Conservation (phyloP, 2,113 vertebrate species). For the Centropristis striata region DNA sequence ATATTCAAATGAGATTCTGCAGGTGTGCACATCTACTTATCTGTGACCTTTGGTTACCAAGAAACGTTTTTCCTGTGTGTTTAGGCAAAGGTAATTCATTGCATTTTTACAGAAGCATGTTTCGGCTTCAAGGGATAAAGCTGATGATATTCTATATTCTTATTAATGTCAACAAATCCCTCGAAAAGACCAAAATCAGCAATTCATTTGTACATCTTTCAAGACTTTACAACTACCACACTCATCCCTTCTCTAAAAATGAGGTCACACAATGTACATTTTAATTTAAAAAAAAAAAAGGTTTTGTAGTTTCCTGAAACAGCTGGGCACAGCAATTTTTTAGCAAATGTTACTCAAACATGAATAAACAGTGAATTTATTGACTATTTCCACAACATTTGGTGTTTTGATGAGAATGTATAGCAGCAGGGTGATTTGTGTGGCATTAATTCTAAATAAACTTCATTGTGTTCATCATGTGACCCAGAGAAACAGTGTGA, state of each 20-base stretch:
- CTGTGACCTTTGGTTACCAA: background rate
- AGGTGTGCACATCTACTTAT: background rate
- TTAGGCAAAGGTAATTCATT: background rate
- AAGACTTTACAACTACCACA: background rate
- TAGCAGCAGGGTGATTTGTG: background rate
- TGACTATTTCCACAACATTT: background rate
- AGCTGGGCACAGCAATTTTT: background rate
- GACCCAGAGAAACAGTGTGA: background rate
- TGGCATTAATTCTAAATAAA: background rate
- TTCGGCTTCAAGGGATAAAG: conserved; percentile 15
- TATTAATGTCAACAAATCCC: background rate
- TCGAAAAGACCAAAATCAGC: conserved; percentile 12
- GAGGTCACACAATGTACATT: background rate
- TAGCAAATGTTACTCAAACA: background rate
- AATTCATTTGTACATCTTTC: rapidly evolving
- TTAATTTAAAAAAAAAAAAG: background rate
- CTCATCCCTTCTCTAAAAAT: background rate
- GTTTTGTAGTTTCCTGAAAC: background rate
- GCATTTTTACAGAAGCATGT: conserved; percentile 30
- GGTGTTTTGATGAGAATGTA: background rate
- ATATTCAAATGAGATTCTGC: conserved; percentile 9
- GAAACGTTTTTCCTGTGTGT: background rate
- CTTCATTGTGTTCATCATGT: background rate
- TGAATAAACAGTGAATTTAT: background rate
- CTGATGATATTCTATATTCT: background rate